Evolutionary conservation across 2,113 vertebrate genomes (phyloP), one percentile per base, ranked within the genome.

Genomic region (Aspiorhynchus laticeps): DNA sequence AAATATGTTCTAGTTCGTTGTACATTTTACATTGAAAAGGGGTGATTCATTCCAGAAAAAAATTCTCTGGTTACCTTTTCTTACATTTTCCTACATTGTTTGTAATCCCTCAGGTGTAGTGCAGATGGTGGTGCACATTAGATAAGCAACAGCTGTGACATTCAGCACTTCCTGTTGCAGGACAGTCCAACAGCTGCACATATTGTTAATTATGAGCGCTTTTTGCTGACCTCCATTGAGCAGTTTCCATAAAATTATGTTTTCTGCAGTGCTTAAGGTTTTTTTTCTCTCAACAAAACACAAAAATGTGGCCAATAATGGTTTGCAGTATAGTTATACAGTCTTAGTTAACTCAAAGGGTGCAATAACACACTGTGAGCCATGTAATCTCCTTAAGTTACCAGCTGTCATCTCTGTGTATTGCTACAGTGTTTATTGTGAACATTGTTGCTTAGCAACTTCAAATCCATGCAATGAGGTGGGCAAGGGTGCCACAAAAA

Each of bases 391-490:
- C 6, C 31, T 26, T 43, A 76, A 74, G 19, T 73, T 65, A 80
- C 65, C 74, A 65, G 38, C 21, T 88, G 73, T 69, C 46, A 77
- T 81, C 76, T 31, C 19, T n/a, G 21, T 48, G 26, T 10, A 81
- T 26, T 73, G 41, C 38, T 65, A 31, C 67, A 48, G 80, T 74
- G 67, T 82, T 87, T 87, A 85, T 76, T 87, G 81, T 69, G 46
- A 24, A 56, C 63, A 53, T 31, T 83, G 88, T 89, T 89, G 79
- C 88, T 86, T 75, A 85, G 88, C 87, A 88, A 88, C 79, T 36
- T 56, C 17, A 79, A 10, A 12, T 48, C 21, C 61, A 83, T 48
- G 28, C 28, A 83, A 36, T 83, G 28, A 48, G 81, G 43, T 53
- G 65, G 43, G 63, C 80, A 69, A 3, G 28, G 17, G 28, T 83